Evolutionary conservation across 2,797 vertebrate species (phyloP).

Genomic region (Pempheris klunzingeri): DNA sequence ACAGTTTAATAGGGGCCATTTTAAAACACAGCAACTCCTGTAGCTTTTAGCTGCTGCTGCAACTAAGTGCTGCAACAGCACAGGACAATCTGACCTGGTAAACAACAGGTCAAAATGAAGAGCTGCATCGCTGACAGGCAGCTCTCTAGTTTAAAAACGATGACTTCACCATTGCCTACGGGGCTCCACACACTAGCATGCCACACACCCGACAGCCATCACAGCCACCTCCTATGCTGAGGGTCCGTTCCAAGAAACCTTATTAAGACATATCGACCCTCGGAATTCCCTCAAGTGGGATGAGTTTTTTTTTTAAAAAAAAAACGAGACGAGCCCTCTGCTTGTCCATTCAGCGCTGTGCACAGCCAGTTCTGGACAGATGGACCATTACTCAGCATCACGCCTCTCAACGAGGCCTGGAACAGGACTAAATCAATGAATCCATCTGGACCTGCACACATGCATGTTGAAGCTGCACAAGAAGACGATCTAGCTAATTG

Average conservation of each 20-base stretch:
- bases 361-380: constrained; percentile 63
- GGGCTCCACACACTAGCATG: background rate
- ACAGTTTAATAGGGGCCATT: constrained; percentile 21
- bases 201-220: constrained; percentile 20
- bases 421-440: constrained; percentile 60
- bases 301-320: too few species aligned
- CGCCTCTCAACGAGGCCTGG: constrained; percentile 52
- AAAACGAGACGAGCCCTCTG: constrained; percentile 40
- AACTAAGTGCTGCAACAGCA: background rate
- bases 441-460: constrained; percentile 52
- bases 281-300: constrained; percentile 41
- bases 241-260: constrained; percentile 40
- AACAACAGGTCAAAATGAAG: constrained; percentile 51
- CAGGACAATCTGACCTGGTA: constrained; percentile 45
- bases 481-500: constrained; percentile 1
- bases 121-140: constrained; percentile 31
- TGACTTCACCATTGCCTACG: constrained; percentile 40
- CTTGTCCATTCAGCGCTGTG: constrained; percentile 64
- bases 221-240: background rate
- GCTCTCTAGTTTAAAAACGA: constrained; percentile 38
- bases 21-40: constrained; percentile 30
- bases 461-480: constrained; percentile 6
- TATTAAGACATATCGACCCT: constrained; percentile 59
- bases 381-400: constrained; percentile 75
- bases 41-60: constrained; percentile 25